Base-by-base conservation (phyloP, 2,113 vertebrate species). In the Ranitomeya imitator region DNA sequence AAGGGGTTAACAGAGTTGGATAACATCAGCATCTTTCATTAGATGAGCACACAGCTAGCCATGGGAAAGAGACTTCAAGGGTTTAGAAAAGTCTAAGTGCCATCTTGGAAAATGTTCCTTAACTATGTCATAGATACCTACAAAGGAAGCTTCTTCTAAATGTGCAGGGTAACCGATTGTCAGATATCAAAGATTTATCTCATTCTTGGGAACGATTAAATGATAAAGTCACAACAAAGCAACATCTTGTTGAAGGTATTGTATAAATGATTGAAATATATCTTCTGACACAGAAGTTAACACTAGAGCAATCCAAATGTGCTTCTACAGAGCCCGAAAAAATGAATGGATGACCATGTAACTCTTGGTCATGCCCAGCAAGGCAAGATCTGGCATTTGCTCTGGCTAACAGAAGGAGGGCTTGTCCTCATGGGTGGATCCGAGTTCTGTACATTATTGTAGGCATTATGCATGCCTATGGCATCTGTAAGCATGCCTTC, bases 191-290 rank as follows among this genome's bases (percentile, higher is more conserved):
- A 82, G 91, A 94, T 0, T 91, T 96, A 12, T 94, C 95, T 0
- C 92, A 92, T 88, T 89, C 93, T 79, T 99, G 98, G 98, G 93
- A 94, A 61, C 92, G 87, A 6, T 83, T 97, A 74, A 89, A 94
- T 61, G 93, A 93, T 73, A 89, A 37, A 69, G 67, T 60, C 13
- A 2, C 51, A 26, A 55, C 85, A 0, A 90, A 86, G 7, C 90
- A 90, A 78, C 95, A 94, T 3, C 0, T 89, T 0, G 91, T 98
- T 14, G 90, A 91, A 92, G 97, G 98, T 99, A 91, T 92, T 83
- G 67, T 37, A 13, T 13, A 55, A 71, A 23, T 19, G 23, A 26
- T 26, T 11, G 23, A 69, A 69, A 67, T n/a, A 14, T 11, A 67
- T 23, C 9, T 2, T 67, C 37, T 45, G 37, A 45, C 37, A 45